Evolutionary conservation across 2,888 invertebrate genomes (phyloP), one percentile per base, ranked within the genome.

Genomic region (Chaitophorus viminalis): DNA sequence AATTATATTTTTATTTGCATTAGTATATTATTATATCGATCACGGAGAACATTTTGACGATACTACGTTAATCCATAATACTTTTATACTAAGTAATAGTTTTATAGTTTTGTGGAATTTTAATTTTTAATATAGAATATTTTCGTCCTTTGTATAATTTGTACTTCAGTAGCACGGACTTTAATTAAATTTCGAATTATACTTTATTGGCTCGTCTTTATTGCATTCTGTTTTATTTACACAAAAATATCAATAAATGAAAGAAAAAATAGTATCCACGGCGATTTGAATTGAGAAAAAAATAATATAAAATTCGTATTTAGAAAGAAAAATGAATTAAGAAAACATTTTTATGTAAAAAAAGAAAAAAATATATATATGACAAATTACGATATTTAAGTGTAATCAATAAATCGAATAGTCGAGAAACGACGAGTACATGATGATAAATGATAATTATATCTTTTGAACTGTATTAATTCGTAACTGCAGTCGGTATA

Each of bases 151-250:
- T 82, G n/a, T 82, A 39, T 29, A 21, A 68, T 8, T 36, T 39
- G 29, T 39, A 79, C 29, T 79, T 25, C 11, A 74, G 29, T 74
- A 8, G 1, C 29, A 21, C 29, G 11, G 1, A 33, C 36, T 82
- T 54, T 29, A 82, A 82, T 82, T 82, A 82, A 36, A 60, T 74
- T 74, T 74, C 36, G 5, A 74, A 74, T 82, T 65, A 29, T 79
- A 18, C 36, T 54, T 74, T 60, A 74, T 82, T 82, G 82, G 36
- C 17, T 4, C 18, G 18, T 74, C 68, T 39, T 70, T n/a, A 60
- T 54, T 82, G 52, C 2, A 4, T 74, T 82, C 3, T 6, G 33
- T 74, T 79, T 79, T 79, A 65, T 79, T 79, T 36, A 82, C 70
- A 60, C 18, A 11, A 60, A 74, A 74, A 17, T 54, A 36, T n/a